These are phyloP conservation scores for Threskiornis aethiopicus DNA, from an alignment of 2,797 vertebrate genomes.

Conservation along the genomic window DNA sequence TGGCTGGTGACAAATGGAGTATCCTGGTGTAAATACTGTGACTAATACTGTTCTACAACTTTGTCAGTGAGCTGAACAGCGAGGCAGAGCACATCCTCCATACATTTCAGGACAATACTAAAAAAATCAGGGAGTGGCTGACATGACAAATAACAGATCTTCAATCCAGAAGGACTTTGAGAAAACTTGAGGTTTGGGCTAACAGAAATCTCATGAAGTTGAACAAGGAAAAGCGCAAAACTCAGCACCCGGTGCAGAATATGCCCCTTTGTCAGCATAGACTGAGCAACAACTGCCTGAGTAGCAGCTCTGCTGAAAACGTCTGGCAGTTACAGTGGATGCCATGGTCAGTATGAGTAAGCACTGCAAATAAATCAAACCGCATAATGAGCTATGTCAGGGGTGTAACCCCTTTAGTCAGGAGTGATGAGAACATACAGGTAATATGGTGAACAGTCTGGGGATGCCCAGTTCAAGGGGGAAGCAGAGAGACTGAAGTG, in stretches of 20 bases:
- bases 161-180: not conserved
- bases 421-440: not conserved
- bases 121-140: not conserved
- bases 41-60: not conserved
- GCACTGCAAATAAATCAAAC: not conserved
- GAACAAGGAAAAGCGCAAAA: not conserved
- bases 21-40: not conserved
- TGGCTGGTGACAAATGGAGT: not conserved
- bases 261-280: not conserved
- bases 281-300: not conserved
- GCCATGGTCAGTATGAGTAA: not conserved
- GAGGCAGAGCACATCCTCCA: not conserved
- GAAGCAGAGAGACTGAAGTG: not conserved
- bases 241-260: not conserved
- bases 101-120: not conserved
- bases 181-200: not conserved
- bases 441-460: not conserved
- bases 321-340: too few species aligned
- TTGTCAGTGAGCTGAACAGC: not conserved
- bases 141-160: not conserved
- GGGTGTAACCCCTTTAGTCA: not conserved
- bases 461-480: not conserved
- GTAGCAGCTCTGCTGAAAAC: not conserved
- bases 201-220: not conserved
- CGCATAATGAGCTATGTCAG: fast-evolving